Evolutionary conservation across 2,888 invertebrate species (phyloP), one percentile per base, ranked within the genome.

Genomic region (Eupithecia insigniata): DNA sequence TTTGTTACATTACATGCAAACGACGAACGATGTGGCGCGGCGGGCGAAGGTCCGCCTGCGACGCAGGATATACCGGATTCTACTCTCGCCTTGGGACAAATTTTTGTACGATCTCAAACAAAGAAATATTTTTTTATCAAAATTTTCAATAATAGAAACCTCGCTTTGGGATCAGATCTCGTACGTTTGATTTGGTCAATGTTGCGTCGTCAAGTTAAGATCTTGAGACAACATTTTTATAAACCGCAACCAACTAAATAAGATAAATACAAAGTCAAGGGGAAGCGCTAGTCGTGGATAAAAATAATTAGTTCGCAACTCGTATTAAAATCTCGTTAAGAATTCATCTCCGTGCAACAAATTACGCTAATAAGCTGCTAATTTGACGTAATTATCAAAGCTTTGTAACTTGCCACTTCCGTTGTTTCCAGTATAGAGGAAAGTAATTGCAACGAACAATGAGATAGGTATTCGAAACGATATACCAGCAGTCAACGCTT

Each of bases 281-380:
- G 10, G 55, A 55, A 26, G 26, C 12, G 22, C 22, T 12, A 51
- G 22, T 51, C 22, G 22, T 51, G 22, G 12, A 12, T 26, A 55
- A 26, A 51, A 55, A 26, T 64, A 34, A 64, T 64, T 64, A 36
- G 36, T 34, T 62, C 12, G 30, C 26, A 67, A 58, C 67, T 58
- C 67, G 67, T 36, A 58, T 67, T 30, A 67, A 67, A 36, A 22
- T 22, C 67, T 55, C 55, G 32, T 58, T 67, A 55, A 14, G 18
- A 22, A 51, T 66, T 32, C 36, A 30, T 66, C 46, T 46, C n/a
- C 18, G 10, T 55, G 32, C 55, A 67, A 67, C 67, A 55, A 26
- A 66, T 62, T 30, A 62, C 61, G 61, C 34, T 66, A 66, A 66
- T 66, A 30, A 55, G 67, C 36, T 36, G 16, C 58, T 67, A 67